A percentile compares a stretch with the other conserved stretches of the same genome.
Evolutionary conservation across 2,888 invertebrate genomes (phyloP).

Genomic region (Therioaphis trifolii): DNA sequence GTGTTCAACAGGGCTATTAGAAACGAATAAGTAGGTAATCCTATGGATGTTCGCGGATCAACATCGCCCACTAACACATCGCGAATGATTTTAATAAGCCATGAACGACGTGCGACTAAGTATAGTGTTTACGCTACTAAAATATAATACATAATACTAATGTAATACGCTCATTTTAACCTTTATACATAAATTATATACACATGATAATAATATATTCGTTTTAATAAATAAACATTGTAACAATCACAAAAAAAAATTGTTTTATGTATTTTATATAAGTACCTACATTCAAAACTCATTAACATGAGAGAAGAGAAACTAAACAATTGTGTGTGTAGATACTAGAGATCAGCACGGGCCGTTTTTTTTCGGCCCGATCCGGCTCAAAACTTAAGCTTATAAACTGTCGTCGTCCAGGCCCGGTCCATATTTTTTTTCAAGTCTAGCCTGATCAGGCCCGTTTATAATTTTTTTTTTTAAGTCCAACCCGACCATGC

Average conservation of each 20-base stretch:
- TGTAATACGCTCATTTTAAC: conserved; percentile 32
- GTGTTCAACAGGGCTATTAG: background rate
- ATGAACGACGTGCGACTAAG: background rate
- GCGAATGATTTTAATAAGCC: background rate
- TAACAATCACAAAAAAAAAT: background rate
- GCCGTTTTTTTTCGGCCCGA: too few relatives aligned
- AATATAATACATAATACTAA: background rate
- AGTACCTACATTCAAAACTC: conserved; percentile 1
- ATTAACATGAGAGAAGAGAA: background rate
- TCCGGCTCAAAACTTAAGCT: too few relatives aligned
- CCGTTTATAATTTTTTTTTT: too few relatives aligned
- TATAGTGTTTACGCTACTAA: conserved; percentile 4
- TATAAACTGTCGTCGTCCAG: too few relatives aligned
- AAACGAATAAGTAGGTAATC: background rate
- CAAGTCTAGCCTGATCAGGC: too few relatives aligned
- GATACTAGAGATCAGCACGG: too few relatives aligned
- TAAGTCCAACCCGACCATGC: too few relatives aligned
- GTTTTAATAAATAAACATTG: background rate
- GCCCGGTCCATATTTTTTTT: too few relatives aligned
- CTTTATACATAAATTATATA: background rate
- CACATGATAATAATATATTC: background rate
- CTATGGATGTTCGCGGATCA: background rate
- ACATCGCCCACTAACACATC: background rate
- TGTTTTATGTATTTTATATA: conserved; percentile 15
- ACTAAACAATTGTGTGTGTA: background rate